Percentiles rank a stretch among this genome's conserved stretches.
Conservation (phyloP, 1,140 invertebrate species). For the Atta colombica region DNA sequence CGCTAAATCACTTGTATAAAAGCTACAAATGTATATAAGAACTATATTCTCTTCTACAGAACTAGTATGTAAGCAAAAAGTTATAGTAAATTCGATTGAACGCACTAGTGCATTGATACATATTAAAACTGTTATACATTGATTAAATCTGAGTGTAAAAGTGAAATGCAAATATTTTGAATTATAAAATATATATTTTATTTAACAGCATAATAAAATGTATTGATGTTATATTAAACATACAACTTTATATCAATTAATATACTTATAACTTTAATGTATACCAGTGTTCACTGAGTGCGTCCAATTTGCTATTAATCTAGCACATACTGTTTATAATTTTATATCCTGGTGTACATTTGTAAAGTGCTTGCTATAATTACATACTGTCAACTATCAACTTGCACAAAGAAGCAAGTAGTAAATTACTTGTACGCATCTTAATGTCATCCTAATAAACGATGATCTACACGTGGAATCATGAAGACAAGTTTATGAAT, state of each 20-base stretch:
- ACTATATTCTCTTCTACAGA: slow-evolving; percentile 41
- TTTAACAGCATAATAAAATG: too few relatives aligned
- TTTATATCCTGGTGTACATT: slow-evolving; percentile 43
- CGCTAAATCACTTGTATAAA: slow-evolving; percentile 20
- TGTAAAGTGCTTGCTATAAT: slow-evolving; percentile 1
- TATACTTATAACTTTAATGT: too few relatives aligned
- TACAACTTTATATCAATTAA: background rate
- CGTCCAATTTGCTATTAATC: background rate
- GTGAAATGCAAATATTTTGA: too few relatives aligned
- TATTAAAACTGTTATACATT: too few relatives aligned
- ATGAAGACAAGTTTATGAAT: slow-evolving; percentile 13
- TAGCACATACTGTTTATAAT: slow-evolving; percentile 55
- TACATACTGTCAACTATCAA: background rate
- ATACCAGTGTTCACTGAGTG: too few relatives aligned
- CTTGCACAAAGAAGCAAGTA: background rate
- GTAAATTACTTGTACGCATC: slow-evolving; percentile 40
- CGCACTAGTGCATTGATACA: too few relatives aligned
- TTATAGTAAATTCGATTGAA: background rate
- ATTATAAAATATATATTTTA: too few relatives aligned
- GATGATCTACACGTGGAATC: background rate
- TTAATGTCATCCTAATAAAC: slow-evolving; percentile 39
- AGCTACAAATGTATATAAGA: slow-evolving; percentile 49
- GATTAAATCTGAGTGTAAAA: too few relatives aligned
- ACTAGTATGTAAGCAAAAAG: slow-evolving; percentile 34
- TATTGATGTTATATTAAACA: background rate